Conservation (phyloP, 1,140 invertebrate genomes). For the Trichomalopsis sarcophagae region DNA sequence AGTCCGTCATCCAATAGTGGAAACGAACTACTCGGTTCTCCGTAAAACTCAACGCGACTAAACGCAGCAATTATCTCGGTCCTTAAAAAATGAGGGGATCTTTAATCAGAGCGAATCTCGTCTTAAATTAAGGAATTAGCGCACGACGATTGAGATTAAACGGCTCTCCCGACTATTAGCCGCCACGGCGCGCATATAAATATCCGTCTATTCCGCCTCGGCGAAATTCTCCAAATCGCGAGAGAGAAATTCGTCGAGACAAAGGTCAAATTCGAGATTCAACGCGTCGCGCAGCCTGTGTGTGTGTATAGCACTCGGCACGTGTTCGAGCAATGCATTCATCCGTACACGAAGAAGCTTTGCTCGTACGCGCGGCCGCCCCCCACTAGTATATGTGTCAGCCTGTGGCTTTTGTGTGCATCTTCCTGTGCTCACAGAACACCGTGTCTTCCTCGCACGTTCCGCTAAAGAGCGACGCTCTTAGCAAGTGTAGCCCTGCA, state of each 20-base stretch:
- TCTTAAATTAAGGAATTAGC: background rate
- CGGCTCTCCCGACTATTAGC: no score
- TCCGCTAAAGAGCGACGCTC: constrained; percentile 33
- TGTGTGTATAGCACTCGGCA: no score
- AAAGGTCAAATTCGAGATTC: background rate
- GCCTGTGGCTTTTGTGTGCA: constrained; percentile 13
- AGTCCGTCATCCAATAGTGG: no score
- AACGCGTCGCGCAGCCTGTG: background rate
- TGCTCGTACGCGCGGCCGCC: background rate
- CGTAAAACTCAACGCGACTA: background rate
- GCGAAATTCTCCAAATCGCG: background rate
- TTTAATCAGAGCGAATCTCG: background rate
- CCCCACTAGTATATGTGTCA: background rate
- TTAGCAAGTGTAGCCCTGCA: background rate
- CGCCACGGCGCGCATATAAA: no score
- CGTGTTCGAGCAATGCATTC: background rate
- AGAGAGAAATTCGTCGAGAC: background rate
- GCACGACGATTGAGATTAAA: background rate
- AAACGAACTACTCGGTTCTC: no score
- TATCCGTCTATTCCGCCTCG: background rate
- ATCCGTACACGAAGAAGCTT: background rate
- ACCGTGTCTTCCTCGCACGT: constrained; percentile 1
- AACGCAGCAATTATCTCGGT: background rate
- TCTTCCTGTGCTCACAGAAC: background rate
- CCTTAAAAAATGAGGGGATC: background rate